These are phyloP conservation scores for Phodopus roborovskii DNA, from an alignment of 2,113 vertebrate genomes.

Conservation along the genomic window DNA sequence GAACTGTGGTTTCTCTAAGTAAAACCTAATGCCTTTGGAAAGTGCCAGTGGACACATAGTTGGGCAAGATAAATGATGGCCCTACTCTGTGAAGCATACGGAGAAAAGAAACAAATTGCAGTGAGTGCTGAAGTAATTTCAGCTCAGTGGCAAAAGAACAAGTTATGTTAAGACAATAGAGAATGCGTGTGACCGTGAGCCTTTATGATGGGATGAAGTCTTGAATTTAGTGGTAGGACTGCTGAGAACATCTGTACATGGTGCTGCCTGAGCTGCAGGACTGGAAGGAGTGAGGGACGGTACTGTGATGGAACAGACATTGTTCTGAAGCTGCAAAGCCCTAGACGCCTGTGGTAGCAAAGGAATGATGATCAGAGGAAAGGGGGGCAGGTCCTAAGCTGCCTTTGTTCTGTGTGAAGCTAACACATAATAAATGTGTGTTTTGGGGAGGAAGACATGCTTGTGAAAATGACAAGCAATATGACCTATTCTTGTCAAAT, in stretches of 20 bases:
- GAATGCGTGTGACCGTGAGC: neutral
- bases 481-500: neutral
- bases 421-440: neutral
- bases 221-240: neutral
- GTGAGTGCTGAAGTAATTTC: neutral
- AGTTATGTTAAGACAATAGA: neutral
- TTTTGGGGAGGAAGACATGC: neutral
- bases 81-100: neutral
- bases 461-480: neutral
- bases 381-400: neutral
- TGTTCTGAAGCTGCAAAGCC: neutral
- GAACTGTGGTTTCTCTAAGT: neutral
- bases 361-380: neutral
- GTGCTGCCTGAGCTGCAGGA: rapidly evolving
- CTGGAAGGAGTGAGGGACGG: neutral
- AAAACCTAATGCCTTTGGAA: neutral
- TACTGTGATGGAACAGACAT: neutral
- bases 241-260: neutral
- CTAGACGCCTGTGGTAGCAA: neutral
- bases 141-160: neutral
- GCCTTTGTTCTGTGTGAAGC: neutral
- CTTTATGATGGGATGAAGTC: neutral
- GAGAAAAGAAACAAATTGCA: neutral
- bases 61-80: neutral
- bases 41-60: no score